Evolutionary conservation across 2,888 invertebrate species (phyloP).

Genomic region (Baronia brevicornis): DNA sequence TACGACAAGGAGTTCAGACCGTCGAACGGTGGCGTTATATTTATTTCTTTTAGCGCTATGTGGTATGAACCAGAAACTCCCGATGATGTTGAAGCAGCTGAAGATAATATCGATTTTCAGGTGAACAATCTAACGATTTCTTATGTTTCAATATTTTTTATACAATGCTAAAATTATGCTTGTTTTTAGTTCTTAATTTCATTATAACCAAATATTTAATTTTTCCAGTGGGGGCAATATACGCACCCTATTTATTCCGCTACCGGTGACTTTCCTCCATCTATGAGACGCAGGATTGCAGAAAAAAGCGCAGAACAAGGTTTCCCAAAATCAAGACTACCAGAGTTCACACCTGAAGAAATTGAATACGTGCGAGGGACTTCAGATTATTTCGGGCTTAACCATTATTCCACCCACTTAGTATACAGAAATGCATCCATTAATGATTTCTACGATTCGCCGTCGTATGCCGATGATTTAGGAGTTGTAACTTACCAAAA

Average conservation of each 20-base stretch:
- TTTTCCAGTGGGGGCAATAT: conserved; percentile 70
- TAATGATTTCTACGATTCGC: conserved; percentile 20
- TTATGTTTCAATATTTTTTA: too few species aligned
- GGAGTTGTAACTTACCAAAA: conserved; percentile 15
- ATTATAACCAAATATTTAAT: conserved; percentile 13
- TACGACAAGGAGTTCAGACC: conserved; percentile 43
- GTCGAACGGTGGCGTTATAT: conserved; percentile 45
- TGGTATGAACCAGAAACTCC: conserved; percentile 63
- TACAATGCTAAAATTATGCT: too few species aligned
- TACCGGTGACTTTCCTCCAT: conserved; percentile 75
- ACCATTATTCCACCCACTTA: conserved; percentile 75
- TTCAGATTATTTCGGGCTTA: conserved; percentile 63
- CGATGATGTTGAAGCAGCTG: conserved; percentile 49
- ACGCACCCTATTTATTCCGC: conserved; percentile 75
- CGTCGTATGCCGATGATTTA: conserved; percentile 29
- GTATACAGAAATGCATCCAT: conserved; percentile 33
- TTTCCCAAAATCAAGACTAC: conserved; percentile 49
- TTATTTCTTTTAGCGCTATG: conserved; percentile 69
- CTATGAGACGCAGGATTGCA: conserved; percentile 71
- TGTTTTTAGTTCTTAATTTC: too few species aligned
- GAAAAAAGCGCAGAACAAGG: conserved; percentile 67
- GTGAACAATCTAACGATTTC: conserved; percentile 15
- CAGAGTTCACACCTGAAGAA: conserved; percentile 53
- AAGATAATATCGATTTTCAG: conserved; percentile 46
- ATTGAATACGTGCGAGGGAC: conserved; percentile 36